These are phyloP conservation scores for Macroglossus sobrinus DNA, from an alignment of 2,113 vertebrate species.

Conservation along the genomic window DNA sequence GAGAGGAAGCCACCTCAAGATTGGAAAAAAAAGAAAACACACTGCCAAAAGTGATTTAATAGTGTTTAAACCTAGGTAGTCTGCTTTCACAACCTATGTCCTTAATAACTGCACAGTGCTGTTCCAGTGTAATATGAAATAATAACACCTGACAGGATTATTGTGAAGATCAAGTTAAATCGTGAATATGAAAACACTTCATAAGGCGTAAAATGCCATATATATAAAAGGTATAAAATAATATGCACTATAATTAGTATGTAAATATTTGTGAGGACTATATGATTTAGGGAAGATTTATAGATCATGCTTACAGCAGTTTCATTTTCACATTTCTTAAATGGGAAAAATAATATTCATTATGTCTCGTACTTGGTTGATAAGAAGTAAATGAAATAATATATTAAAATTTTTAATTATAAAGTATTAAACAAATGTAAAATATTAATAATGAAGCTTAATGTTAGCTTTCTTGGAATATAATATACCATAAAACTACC, in stretches of 20 bases:
- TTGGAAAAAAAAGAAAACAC: background rate
- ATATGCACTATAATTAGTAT: background rate
- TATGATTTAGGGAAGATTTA: background rate
- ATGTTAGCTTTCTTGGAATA: background rate
- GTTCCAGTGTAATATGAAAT: background rate
- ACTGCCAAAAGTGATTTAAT: background rate
- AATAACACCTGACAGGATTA: background rate
- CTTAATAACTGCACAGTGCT: background rate
- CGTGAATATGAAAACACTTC: background rate
- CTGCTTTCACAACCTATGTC: background rate
- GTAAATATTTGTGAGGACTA: background rate
- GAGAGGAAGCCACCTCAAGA: too few relatives aligned
- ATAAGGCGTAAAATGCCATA: background rate
- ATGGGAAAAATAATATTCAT: background rate
- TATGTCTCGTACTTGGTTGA: background rate
- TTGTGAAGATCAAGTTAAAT: constrained; percentile 6
- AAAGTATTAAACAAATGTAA: constrained; percentile 11
- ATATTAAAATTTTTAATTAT: background rate
- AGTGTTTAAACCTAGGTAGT: background rate
- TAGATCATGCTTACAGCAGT: background rate
- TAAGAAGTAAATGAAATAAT: background rate
- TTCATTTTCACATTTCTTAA: constrained; percentile 37
- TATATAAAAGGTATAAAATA: constrained; percentile 19
- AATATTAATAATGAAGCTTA: background rate
- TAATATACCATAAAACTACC: background rate